These are phyloP conservation scores for Rhagologus leucostigma DNA, from an alignment of 2,113 vertebrate species.

Conservation along the genomic window DNA sequence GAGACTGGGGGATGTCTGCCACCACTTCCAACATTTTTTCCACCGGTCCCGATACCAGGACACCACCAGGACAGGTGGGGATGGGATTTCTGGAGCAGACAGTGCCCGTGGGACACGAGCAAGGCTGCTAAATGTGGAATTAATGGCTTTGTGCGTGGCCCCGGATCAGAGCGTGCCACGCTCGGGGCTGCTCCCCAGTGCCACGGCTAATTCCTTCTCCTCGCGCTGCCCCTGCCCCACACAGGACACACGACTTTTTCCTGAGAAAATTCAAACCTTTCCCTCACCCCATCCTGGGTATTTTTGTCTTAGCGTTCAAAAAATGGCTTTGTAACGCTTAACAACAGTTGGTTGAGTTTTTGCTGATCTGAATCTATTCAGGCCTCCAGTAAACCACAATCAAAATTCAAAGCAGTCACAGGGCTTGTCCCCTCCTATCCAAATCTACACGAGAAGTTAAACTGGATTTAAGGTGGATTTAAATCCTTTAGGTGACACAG, in stretches of 20 bases:
- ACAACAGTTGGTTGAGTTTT: background rate
- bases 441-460: background rate
- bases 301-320: background rate
- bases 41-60: too few relatives aligned
- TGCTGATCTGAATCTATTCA: background rate
- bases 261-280: background rate
- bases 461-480: background rate
- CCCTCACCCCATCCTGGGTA: background rate
- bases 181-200: background rate
- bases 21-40: background rate
- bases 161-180: background rate
- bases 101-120: background rate
- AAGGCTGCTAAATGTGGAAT: background rate
- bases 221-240: background rate
- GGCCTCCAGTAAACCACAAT: background rate
- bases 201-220: background rate
- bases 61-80: accelerated
- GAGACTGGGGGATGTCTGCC: background rate
- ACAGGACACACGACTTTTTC: background rate
- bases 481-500: background rate
- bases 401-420: background rate
- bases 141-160: background rate
- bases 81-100: background rate
- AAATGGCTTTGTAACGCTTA: background rate
- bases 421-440: background rate